Evolutionary conservation across 2,797 vertebrate species (phyloP).

Genomic region (Orestias chungarensis): DNA sequence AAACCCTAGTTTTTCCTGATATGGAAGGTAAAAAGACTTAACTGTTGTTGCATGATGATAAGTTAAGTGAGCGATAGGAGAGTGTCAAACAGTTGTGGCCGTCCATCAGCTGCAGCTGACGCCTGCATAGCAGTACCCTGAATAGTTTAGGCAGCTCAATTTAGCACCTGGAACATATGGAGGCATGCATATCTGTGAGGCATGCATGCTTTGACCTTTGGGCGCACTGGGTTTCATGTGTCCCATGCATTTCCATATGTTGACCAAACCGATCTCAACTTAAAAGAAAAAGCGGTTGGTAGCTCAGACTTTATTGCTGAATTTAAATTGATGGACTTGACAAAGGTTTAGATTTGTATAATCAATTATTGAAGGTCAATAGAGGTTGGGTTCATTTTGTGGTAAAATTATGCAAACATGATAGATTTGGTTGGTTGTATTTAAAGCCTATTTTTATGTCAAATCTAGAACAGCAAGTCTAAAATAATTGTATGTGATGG

Average conservation of each 20-base stretch:
- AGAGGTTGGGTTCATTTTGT: too few relatives aligned
- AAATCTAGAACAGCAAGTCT: not conserved
- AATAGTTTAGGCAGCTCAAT: conserved; percentile 56
- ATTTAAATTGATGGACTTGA: not conserved
- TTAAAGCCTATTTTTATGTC: not conserved
- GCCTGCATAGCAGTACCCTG: conserved; percentile 30
- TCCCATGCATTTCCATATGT: conserved; percentile 12
- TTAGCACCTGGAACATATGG: conserved; percentile 46
- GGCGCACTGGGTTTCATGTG: conserved; percentile 27
- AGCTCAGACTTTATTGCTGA: conserved; percentile 7
- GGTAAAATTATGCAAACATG: not conserved
- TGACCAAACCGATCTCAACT: not conserved
- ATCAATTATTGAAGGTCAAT: not conserved
- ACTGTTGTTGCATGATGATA: not conserved
- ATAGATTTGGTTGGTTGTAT: not conserved
- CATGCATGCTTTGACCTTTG: conserved; percentile 61
- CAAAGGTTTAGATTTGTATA: not conserved
- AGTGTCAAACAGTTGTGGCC: conserved; percentile 30
- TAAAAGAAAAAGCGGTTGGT: not conserved
- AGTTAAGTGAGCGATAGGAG: not conserved
- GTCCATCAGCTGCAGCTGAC: conserved; percentile 58
- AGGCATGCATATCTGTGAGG: conserved; percentile 26
- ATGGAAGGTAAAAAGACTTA: conserved; percentile 18
- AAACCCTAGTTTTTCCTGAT: conserved; percentile 39
- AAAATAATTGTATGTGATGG: conserved; percentile 2